A percentile compares a stretch with the other conserved stretches of the same genome.
These are phyloP conservation scores for Lutjanus campechanus DNA, from an alignment of 2,797 vertebrate species.

Conservation along the genomic window DNA sequence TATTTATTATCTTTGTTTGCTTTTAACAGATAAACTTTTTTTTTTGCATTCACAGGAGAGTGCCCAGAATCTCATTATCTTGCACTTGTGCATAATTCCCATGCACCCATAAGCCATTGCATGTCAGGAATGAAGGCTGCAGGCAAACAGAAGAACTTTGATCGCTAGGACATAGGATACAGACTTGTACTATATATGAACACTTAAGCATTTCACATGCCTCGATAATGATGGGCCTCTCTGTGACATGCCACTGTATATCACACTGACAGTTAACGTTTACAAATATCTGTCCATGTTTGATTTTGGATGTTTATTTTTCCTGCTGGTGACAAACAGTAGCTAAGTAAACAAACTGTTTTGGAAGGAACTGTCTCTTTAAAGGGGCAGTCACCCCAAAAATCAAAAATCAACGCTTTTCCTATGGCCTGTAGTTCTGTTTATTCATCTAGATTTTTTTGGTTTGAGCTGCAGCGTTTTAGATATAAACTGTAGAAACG, in stretches of 20 bases:
- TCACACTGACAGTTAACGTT: constrained; percentile 66
- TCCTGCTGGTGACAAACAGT: constrained; percentile 21
- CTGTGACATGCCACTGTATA: constrained; percentile 55
- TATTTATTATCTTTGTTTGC: constrained; percentile 73
- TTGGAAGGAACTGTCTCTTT: constrained; percentile 19
- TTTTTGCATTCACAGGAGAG: constrained; percentile 68
- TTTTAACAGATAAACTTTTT: constrained; percentile 59
- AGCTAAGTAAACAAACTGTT: constrained; percentile 24
- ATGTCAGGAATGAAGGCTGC: constrained; percentile 62
- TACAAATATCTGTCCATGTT: constrained; percentile 59
- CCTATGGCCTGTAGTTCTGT: too few species aligned
- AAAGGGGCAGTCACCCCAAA: too few species aligned
- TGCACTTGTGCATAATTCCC: constrained; percentile 54
- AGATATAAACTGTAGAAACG: too few species aligned
- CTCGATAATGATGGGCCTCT: constrained; percentile 44
- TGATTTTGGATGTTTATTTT: constrained; percentile 29
- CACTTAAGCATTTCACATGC: constrained; percentile 41
- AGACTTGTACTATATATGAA: constrained; percentile 12
- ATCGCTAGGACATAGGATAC: constrained; percentile 21
- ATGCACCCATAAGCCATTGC: constrained; percentile 58
- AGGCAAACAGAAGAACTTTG: constrained; percentile 47
- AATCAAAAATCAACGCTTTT: too few species aligned
- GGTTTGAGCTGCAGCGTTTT: too few species aligned
- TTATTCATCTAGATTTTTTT: too few species aligned
- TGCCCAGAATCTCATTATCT: constrained; percentile 58